phyloP scores from a whole-genome alignment of 2,113 vertebrate genomes.

The Catharus bicknelli region DNA sequence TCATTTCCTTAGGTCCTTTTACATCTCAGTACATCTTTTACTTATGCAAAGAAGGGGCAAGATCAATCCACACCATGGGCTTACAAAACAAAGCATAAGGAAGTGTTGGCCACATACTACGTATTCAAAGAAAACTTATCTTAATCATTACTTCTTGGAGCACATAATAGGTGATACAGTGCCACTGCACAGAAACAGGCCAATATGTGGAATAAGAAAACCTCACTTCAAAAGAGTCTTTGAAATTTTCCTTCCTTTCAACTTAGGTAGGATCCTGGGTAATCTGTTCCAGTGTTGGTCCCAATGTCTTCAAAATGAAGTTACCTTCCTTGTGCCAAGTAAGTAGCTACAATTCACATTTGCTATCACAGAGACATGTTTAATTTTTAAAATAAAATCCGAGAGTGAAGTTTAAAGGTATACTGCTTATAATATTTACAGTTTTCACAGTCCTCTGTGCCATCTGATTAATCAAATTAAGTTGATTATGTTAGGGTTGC shows the following conservation, averaged over 20 bases:
- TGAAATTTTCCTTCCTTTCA: background rate
- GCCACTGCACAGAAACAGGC: background rate
- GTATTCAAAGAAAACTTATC: background rate
- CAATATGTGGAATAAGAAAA: background rate
- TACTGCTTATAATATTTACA: background rate
- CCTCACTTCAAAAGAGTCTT: background rate
- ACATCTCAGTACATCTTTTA: background rate
- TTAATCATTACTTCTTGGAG: background rate
- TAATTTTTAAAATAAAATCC: background rate
- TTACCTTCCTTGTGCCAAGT: background rate
- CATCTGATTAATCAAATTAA: fast-evolving
- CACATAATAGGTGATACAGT: background rate
- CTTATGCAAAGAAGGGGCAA: background rate
- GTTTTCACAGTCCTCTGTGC: background rate
- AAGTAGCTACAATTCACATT: background rate
- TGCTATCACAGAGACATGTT: background rate
- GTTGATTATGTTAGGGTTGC: background rate
- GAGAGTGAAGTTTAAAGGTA: background rate
- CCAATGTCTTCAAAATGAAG: background rate
- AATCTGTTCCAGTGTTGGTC: background rate
- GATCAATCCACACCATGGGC: background rate
- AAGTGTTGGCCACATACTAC: background rate
- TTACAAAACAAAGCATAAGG: background rate
- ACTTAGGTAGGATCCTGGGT: background rate
- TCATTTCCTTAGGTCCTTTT: background rate